These are phyloP conservation scores for Ursus arctos DNA, from an alignment of 2,113 vertebrate genomes.

Conservation along the genomic window DNA sequence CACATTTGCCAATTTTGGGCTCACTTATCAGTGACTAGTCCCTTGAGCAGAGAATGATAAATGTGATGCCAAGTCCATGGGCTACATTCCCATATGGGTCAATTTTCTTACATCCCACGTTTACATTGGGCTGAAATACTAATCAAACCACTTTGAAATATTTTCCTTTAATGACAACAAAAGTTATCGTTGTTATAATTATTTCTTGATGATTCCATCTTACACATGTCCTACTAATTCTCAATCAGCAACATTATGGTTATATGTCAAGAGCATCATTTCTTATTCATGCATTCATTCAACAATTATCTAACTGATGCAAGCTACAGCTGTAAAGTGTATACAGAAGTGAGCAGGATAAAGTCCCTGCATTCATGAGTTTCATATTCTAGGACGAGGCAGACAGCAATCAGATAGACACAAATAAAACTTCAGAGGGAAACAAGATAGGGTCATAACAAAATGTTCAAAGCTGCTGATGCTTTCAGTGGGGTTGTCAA, in stretches of 20 bases:
- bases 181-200: neutral
- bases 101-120: neutral
- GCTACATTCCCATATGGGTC: neutral
- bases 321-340: neutral
- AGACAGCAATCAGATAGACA: neutral
- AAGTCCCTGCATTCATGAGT: neutral
- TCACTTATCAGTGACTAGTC: neutral
- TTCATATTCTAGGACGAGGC: neutral
- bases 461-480: conserved; percentile 13
- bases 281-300: neutral
- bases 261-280: neutral
- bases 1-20: neutral
- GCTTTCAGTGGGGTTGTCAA: neutral
- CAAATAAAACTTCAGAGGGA: conserved; percentile 35
- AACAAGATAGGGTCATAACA: neutral
- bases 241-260: neutral
- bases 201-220: neutral
- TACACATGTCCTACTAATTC: neutral
- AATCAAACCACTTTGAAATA: neutral
- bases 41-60: neutral
- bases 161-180: neutral
- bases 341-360: neutral
- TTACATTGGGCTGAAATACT: neutral
- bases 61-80: neutral
- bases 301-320: neutral